Base-by-base conservation (phyloP, 2,797 vertebrate genomes). In the Nyctalus aviator region DNA sequence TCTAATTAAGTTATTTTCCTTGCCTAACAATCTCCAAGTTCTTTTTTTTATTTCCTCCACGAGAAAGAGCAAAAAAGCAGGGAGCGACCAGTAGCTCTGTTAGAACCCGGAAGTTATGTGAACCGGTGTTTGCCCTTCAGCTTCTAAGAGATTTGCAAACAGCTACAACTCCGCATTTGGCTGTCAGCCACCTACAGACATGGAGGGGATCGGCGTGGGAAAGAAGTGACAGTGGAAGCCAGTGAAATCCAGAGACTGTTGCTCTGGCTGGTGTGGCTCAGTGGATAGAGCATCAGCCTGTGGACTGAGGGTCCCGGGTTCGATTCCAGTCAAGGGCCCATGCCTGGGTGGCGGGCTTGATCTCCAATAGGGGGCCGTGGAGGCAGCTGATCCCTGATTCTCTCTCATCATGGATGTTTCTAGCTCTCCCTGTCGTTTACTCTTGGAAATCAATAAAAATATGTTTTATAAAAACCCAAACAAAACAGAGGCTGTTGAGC, bases 191-290 rank as follows among this genome's bases (percentile, higher is more conserved):
- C 92, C 88, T 88, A 90, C 77, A 95, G 94, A 84, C 94, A 91
- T 78, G 95, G 81, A 94, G 93, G 96, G 94, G 96, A 96, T 96
- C 94, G 95, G 93, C 75, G 35, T 57, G 97, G 96, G 96, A 97
- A 94, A 92, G 37, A 96, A 68, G 91, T 69, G 92, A 96, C 75
- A 88, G 82, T 72, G 94, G 93, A 93, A 73, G 81, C 64, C 73
- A 57, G 46, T 10, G 21, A 18, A 78, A 93, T 71, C 62, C 10
- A 1, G 55, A 12, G 55, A 57, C 55, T 57, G 23, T 11, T 25
- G 55, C 23, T 23, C 55, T 30, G 59, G 25, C 27, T 14, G 59
- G 59, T 30, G 0, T 62, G 59, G 59, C 59, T 30, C 59, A 30
- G 59, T 62, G 59, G 59, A 6, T 62, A 25, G 59, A 30, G 59